Conservation (phyloP, 2,113 vertebrate species). For the Cathartes aura region DNA sequence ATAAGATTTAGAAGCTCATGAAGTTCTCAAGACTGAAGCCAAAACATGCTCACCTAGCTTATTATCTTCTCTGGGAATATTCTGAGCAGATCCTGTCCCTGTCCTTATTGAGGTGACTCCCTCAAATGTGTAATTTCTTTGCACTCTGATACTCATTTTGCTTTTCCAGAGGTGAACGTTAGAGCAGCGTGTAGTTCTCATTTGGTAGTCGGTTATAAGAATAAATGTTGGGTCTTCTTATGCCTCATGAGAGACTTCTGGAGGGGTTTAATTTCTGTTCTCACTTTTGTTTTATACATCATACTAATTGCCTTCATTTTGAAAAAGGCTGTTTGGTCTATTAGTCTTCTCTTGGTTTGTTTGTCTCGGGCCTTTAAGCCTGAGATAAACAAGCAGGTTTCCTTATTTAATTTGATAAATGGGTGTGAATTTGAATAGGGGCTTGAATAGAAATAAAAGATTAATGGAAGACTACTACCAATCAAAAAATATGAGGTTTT, state of each 20-base stretch:
- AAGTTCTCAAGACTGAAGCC: background rate
- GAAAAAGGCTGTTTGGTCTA: background rate
- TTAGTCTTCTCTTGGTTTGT: background rate
- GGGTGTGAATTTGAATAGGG: background rate
- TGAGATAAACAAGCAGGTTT: background rate
- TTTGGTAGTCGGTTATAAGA: background rate
- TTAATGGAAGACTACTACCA: background rate
- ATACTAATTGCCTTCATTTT: background rate
- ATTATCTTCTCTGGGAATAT: background rate
- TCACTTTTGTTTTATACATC: background rate
- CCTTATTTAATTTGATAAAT: background rate
- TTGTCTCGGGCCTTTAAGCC: background rate
- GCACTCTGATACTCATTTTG: background rate
- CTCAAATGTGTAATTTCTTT: background rate
- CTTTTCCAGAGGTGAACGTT: background rate
- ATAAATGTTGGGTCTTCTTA: background rate
- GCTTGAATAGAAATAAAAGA: background rate
- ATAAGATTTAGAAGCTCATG: background rate
- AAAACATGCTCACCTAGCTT: background rate
- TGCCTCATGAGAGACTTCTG: background rate
- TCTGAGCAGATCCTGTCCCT: background rate
- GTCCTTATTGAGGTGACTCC: background rate
- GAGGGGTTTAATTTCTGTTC: background rate
- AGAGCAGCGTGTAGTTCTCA: fast-evolving
- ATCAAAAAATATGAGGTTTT: background rate